These are phyloP conservation scores for Plebejus argus DNA, from an alignment of 2,888 invertebrate genomes.

Conservation along the genomic window DNA sequence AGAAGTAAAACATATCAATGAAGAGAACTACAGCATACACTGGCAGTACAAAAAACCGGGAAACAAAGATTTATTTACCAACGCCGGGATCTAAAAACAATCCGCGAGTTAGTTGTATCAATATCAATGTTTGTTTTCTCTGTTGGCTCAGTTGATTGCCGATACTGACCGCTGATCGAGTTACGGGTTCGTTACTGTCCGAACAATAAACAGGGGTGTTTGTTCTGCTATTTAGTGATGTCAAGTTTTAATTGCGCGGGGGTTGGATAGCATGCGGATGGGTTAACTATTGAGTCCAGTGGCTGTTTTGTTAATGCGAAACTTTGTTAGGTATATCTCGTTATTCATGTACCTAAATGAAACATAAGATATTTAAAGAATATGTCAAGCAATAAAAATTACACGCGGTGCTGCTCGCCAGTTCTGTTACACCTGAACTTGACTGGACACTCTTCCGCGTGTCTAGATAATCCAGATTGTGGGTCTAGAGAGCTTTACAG, in stretches of 20 bases:
- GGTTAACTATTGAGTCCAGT: neutral
- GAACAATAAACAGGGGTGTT: conserved; percentile 61
- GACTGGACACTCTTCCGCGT: too few species aligned
- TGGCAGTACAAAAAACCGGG: neutral
- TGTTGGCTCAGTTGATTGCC: conserved; percentile 73
- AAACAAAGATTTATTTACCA: neutral
- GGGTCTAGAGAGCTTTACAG: too few species aligned
- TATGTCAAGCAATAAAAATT: too few species aligned
- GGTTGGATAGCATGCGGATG: neutral
- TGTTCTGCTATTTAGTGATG: conserved; percentile 43
- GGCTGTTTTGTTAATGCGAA: neutral
- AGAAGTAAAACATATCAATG: too few species aligned
- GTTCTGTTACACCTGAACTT: too few species aligned
- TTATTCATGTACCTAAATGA: too few species aligned
- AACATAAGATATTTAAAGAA: too few species aligned
- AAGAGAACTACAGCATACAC: neutral
- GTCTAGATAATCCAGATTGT: too few species aligned
- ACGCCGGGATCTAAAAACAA: conserved; percentile 7
- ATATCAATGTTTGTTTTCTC: conserved; percentile 62
- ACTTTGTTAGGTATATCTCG: neutral
- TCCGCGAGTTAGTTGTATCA: conserved; percentile 34
- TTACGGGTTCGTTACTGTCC: conserved; percentile 71
- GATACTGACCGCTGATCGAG: conserved; percentile 75
- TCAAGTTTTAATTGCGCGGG: conserved; percentile 44
- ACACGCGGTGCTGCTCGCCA: too few species aligned